Conservation (phyloP, 2,113 vertebrate species). For the Scomber scombrus region DNA sequence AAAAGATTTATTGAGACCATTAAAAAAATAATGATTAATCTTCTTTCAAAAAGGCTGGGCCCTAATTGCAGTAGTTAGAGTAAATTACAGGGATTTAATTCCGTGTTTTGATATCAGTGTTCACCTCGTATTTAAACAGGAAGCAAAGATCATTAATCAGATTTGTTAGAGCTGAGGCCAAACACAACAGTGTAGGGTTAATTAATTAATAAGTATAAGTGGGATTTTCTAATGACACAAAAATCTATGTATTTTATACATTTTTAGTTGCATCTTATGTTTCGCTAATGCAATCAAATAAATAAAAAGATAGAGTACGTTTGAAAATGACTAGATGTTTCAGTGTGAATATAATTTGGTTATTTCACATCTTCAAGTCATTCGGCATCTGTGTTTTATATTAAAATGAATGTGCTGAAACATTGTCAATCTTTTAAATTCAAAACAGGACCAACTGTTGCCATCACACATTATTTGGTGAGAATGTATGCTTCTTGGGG, state of each 20-base stretch:
- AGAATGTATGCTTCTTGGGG: slow-evolving; percentile 20
- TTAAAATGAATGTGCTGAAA: slow-evolving; percentile 36
- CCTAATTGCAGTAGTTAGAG: slow-evolving; percentile 49
- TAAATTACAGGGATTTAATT: slow-evolving; percentile 50
- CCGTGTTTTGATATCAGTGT: slow-evolving; percentile 38
- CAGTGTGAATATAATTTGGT: neutral
- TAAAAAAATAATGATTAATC: slow-evolving; percentile 50
- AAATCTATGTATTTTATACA: too few species aligned
- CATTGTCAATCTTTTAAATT: slow-evolving; percentile 24
- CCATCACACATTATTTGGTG: slow-evolving; percentile 27
- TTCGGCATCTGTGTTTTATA: slow-evolving; percentile 36
- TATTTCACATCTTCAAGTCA: neutral
- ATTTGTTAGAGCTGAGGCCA: slow-evolving; percentile 22
- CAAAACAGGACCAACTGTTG: slow-evolving; percentile 37
- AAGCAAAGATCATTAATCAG: slow-evolving; percentile 37
- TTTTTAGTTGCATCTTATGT: too few species aligned
- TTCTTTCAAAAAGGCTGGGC: slow-evolving; percentile 15
- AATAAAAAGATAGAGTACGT: neutral
- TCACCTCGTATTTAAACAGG: slow-evolving; percentile 34
- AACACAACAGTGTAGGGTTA: slow-evolving; percentile 34
- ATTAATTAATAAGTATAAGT: neutral
- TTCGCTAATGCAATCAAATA: neutral
- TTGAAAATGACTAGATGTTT: neutral
- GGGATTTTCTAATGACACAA: neutral
- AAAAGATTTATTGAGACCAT: slow-evolving; percentile 56